phyloP scores from a whole-genome alignment of 2,797 vertebrate genomes.

The Enteromius treurensis region DNA sequence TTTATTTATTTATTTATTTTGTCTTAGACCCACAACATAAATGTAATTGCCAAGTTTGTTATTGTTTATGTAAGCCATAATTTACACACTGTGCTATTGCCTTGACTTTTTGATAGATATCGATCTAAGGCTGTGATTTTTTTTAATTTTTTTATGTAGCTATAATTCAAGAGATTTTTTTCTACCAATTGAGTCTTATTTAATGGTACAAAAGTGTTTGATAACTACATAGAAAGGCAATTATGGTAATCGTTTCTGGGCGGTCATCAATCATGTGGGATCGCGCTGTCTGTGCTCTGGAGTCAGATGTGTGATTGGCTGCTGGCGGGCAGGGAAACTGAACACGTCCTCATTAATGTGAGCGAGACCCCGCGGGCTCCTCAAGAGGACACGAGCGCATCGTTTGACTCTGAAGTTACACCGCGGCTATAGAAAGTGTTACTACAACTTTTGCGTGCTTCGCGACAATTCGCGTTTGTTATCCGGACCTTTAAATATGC shows the following conservation, averaged over 20 bases:
- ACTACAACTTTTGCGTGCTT: constrained; percentile 28
- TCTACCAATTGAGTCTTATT: constrained; percentile 77
- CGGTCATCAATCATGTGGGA: constrained; percentile 97
- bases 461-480: constrained; percentile 31
- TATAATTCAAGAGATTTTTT: constrained; percentile 74
- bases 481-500: constrained; percentile 61
- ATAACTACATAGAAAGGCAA: constrained; percentile 96
- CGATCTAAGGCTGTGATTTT: neutral
- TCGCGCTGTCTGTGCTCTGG: constrained; percentile 88
- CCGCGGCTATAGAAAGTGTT: constrained; percentile 1
- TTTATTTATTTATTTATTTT: too few species aligned
- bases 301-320: constrained; percentile 70
- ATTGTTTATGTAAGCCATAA: neutral
- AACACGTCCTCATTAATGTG: constrained; percentile 90
- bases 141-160: neutral
- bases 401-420: constrained; percentile 23
- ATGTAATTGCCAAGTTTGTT: neutral
- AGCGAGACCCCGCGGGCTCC: constrained; percentile 71
- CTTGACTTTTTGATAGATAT: neutral
- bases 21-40: neutral
- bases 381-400: constrained; percentile 29
- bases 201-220: constrained; percentile 87
- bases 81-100: neutral
- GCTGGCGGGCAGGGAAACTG: constrained; percentile 74
- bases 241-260: constrained; percentile 87